Base-by-base conservation (phyloP, 2,113 vertebrate genomes). In the Leucosticte australis region DNA sequence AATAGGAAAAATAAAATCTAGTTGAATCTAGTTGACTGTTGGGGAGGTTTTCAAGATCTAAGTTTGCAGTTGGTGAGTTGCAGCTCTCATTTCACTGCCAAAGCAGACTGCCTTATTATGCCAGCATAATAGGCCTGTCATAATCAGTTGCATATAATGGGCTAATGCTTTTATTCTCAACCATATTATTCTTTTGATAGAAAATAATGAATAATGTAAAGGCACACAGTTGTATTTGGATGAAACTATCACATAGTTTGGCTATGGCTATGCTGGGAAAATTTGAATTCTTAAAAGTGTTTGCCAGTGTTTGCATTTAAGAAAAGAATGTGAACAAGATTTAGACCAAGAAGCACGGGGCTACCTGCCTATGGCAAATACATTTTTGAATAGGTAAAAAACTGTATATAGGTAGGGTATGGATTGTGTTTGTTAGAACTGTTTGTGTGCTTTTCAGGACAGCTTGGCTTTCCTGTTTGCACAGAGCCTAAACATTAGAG, bases 131-230 rank as follows among this genome's bases (percentile, higher is more conserved):
- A 68, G 77, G 77, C 74, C 93, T 94, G 89, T 92, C 84, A 87
- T 94, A 92, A 92, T 91, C 62, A 81, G 74, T 94, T 95, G 78
- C 89, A 49, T 92, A 64, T 87, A 96, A 91, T 78, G 67, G 80
- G n/a, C 80, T 90, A 91, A 81, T 87, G 91, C 91, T 94, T 92
- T 95, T 92, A 77, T 95, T 94, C 87, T 64, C 65, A 94, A 75
- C 73, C 41, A 53, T 95, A 82, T 83, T 92, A 87, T 89, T 94
- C 87, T 92, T 94, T 92, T 92, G 53, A 87, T 84, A 71, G 87
- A 87, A 94, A 82, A 87, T 84, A 92, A 89, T 94, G 83, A 93
- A 90, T 95, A 94, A 89, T 84, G 76, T 94, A 89, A 95, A 90
- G 83, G 77, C 91, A 44, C 65, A 82, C 46, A 64, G 52, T 95